Percentiles rank a stretch among this genome's conserved stretches.
Evolutionary conservation across 2,797 vertebrate genomes (phyloP).

Genomic region (Macropus fuliginosus): DNA sequence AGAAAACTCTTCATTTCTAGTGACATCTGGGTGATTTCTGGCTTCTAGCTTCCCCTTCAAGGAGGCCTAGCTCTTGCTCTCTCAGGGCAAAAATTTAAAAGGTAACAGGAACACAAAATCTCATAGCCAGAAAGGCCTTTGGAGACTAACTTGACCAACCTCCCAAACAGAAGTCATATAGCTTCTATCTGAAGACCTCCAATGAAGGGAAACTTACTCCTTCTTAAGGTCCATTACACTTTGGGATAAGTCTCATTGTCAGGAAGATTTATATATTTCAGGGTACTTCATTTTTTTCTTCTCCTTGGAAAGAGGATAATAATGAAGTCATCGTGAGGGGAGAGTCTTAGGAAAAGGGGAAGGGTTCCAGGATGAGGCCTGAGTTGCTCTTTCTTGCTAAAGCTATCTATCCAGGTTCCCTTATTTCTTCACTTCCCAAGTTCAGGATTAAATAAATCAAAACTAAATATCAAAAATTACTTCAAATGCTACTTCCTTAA

Average conservation of each 20-base stretch:
- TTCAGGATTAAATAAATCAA: neutral
- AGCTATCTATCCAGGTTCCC: no score
- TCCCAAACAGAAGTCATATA: neutral
- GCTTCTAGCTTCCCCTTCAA: neutral
- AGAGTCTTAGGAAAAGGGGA: neutral
- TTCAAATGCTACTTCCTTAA: neutral
- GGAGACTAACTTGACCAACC: neutral
- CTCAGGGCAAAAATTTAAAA: neutral
- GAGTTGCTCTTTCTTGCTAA: neutral
- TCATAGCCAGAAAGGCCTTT: neutral
- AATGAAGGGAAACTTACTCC: conserved; percentile 59
- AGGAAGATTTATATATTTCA: neutral
- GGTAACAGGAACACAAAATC: neutral
- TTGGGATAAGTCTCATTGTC: neutral
- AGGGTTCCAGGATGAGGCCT: no score
- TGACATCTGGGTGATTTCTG: neutral
- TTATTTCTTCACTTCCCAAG: neutral
- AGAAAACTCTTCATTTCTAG: neutral
- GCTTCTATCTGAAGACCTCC: neutral
- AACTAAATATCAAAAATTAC: neutral
- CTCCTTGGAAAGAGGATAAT: neutral
- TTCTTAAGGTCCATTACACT: conserved; percentile 9
- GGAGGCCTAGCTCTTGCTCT: neutral
- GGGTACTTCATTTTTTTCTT: neutral
- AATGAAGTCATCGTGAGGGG: neutral